phyloP scores from a whole-genome alignment of 2,888 invertebrate genomes.

The Meandrusa payeni region DNA sequence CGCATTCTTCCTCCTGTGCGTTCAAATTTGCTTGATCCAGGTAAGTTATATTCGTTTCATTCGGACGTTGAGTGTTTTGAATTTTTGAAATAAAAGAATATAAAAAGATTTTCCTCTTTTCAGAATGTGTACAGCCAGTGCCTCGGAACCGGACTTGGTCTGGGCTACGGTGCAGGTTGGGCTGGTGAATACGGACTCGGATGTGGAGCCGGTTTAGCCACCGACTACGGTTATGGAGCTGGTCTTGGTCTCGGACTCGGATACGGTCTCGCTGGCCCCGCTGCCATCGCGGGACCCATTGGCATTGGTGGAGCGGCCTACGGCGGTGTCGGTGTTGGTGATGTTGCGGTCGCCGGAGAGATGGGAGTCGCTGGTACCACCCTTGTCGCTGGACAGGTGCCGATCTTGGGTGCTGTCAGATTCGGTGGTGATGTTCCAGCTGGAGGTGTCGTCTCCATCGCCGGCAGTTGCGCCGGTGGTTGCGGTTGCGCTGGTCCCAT shows the following conservation, averaged over 20 bases:
- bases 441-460: slow-evolving; percentile 37
- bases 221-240: slow-evolving; percentile 7
- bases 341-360: slow-evolving; percentile 36
- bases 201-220: slow-evolving; percentile 2
- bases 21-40: slow-evolving; percentile 39
- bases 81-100: too few species aligned
- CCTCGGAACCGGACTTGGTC: slow-evolving; percentile 19
- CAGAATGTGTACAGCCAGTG: slow-evolving; percentile 30
- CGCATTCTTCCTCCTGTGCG: slow-evolving; percentile 36
- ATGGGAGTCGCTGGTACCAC: slow-evolving; percentile 38
- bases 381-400: slow-evolving; percentile 38
- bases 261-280: slow-evolving; percentile 23
- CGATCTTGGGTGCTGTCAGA: slow-evolving; percentile 37
- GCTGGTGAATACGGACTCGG: slow-evolving; percentile 5
- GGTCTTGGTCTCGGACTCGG: slow-evolving; percentile 19
- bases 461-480: slow-evolving; percentile 35
- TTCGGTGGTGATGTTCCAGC: slow-evolving; percentile 27
- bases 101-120: too few species aligned
- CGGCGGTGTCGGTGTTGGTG: slow-evolving; percentile 36
- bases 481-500: slow-evolving; percentile 25
- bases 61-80: too few species aligned
- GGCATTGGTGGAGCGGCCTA: too few species aligned
- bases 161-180: slow-evolving; percentile 5
- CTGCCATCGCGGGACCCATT: slow-evolving; percentile 30
- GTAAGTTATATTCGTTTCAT: slow-evolving; percentile 27